These are phyloP conservation scores for Acanthisitta chloris DNA, from an alignment of 2,113 vertebrate species.

Conservation along the genomic window DNA sequence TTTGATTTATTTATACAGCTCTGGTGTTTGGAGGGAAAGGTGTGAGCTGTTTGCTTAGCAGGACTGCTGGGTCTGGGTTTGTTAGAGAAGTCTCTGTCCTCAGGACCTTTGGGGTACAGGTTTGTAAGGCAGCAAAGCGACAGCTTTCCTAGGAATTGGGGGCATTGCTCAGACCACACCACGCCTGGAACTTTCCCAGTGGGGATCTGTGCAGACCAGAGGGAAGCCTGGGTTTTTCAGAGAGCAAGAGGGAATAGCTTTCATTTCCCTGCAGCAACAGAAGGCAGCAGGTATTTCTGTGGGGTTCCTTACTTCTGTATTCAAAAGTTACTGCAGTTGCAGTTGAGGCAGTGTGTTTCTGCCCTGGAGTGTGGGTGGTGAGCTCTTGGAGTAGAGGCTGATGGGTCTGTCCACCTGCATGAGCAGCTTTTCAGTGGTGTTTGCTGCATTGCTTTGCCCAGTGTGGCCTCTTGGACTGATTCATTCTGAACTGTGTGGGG, in stretches of 20 bases:
- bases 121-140: neutral
- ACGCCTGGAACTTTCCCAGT: neutral
- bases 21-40: neutral
- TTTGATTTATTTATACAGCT: neutral
- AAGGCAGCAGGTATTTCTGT: neutral
- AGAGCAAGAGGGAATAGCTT: neutral
- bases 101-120: neutral
- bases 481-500: fast-evolving
- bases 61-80: neutral
- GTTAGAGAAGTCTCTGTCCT: neutral
- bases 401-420: neutral
- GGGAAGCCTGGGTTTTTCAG: neutral
- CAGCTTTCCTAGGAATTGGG: neutral
- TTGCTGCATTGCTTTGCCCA: neutral
- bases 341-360: neutral
- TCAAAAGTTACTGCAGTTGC: neutral
- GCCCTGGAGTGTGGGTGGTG: neutral
- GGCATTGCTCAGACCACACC: neutral
- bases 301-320: neutral
- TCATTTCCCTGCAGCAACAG: neutral
- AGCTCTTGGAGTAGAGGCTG: neutral
- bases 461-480: neutral
- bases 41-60: neutral
- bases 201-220: neutral
- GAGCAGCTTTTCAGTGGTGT: neutral